Evolutionary conservation across 2,113 vertebrate genomes (phyloP), one percentile per base, ranked within the genome.

Genomic region (Dryoscopus gambensis): DNA sequence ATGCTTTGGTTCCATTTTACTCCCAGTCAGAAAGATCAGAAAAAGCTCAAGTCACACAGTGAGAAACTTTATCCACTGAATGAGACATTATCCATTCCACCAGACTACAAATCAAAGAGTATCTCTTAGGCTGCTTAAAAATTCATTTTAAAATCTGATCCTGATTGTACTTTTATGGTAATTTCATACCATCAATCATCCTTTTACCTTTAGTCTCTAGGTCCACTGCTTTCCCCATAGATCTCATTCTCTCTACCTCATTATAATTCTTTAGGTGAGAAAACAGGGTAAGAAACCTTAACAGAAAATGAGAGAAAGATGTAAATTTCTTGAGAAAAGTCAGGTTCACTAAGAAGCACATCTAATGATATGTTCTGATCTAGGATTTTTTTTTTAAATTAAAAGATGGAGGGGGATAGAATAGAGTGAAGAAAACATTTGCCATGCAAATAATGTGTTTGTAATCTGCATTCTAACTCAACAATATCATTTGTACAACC

Each of bases 101-200:
- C 98, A 99, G 99, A 98, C 98, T 98, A 98, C 97, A 98, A 99
- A 99, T 99, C 99, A 99, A 99, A 99, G 99, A 98, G 98, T 98
- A 98, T 99, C 98, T 99, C 99, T 99, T 99, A 99, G 99, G 98
- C 98, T 99, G 99, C 99, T 99, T 99, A 99, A 99, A 99, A 99
- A 99, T 99, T 99, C 99, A 99, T 99, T 99, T 99, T 99, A 99
- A 99, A 99, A 99, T 98, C 98, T 98, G 98, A 99, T 99, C 98
- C 98, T 99, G 99, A 99, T 99, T 99, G 99, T 99, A 99, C 99
- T 99, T 99, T 98, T 99, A 99, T 99, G 99, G 98, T 99, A 99
- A 99, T 99, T 98, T 98, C 98, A 98, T 98, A 98, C 99, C 98
- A 99, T 99, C 99, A 99, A 98, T 99, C 98, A 98, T 98, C 98